A percentile compares a stretch with the other conserved stretches of the same genome.
Conservation (phyloP, 2,113 vertebrate species). For the Cephalopholis sonnerati region DNA sequence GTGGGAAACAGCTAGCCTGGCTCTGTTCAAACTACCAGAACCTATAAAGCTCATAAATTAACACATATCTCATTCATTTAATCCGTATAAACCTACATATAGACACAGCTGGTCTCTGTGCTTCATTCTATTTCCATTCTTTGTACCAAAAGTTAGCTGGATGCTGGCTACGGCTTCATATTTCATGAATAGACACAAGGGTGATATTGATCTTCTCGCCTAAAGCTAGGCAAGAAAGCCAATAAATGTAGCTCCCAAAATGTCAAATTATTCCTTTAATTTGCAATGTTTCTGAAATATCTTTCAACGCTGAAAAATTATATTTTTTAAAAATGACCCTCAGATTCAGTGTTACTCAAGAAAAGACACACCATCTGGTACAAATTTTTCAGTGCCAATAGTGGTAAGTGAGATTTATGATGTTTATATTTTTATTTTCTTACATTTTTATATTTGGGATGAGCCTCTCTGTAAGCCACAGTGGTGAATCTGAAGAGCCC, state of each 20-base stretch:
- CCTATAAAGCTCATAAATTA: no score
- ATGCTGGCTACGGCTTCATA: background rate
- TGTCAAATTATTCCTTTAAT: no score
- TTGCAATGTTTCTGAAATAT: no score
- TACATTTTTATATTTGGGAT: background rate
- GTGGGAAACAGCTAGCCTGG: no score
- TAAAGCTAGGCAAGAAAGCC: no score
- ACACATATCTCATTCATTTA: background rate
- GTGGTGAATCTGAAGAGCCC: slow-evolving; percentile 9
- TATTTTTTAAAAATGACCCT: no score
- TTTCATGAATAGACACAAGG: background rate
- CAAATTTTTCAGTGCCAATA: background rate
- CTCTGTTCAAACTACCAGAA: no score
- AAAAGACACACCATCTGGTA: no score
- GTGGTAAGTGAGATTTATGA: background rate
- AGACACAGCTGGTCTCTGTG: background rate
- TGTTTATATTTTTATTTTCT: no score
- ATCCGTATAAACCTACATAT: background rate
- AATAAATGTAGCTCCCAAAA: no score
- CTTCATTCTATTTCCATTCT: background rate
- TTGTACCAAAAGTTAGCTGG: slow-evolving; percentile 1
- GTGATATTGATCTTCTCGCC: background rate
- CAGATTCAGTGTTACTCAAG: no score
- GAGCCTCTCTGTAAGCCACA: background rate
- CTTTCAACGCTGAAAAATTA: no score